These are phyloP conservation scores for Malaclemys terrapin DNA, from an alignment of 2,113 vertebrate species.

Conservation along the genomic window DNA sequence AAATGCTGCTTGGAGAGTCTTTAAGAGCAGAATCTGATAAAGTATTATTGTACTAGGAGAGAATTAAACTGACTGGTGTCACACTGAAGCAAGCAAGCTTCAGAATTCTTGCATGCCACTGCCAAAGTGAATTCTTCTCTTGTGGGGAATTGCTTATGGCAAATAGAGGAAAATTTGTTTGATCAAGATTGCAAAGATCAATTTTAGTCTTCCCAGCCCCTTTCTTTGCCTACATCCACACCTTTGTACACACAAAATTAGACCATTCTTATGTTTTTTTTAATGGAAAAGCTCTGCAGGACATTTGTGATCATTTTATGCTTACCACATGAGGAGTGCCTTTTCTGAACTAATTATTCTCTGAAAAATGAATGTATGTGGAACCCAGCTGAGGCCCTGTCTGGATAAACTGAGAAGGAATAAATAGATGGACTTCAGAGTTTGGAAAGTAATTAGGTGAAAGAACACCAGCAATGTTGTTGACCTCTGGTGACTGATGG, in stretches of 20 bases:
- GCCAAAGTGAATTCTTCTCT: accelerated
- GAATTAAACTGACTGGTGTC: not conserved
- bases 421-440: not conserved
- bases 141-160: not conserved
- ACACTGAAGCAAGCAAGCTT: accelerated
- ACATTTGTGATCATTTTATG: not conserved
- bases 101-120: accelerated
- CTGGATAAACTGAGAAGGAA: not conserved
- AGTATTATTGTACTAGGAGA: not conserved
- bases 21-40: not conserved
- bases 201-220: not conserved
- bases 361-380: not conserved
- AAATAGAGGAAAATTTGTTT: not conserved
- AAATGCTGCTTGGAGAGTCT: not conserved
- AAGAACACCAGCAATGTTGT: not conserved
- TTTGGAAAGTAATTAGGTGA: not conserved
- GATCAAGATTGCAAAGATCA: not conserved
- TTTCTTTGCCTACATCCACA: not conserved
- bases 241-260: not conserved
- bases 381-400: not conserved
- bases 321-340: accelerated
- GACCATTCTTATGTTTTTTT: not conserved
- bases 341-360: not conserved
- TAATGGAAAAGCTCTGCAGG: not conserved
- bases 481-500: not conserved